Evolutionary conservation across 2,797 vertebrate species (phyloP).

Genomic region (Botia kubotai): DNA sequence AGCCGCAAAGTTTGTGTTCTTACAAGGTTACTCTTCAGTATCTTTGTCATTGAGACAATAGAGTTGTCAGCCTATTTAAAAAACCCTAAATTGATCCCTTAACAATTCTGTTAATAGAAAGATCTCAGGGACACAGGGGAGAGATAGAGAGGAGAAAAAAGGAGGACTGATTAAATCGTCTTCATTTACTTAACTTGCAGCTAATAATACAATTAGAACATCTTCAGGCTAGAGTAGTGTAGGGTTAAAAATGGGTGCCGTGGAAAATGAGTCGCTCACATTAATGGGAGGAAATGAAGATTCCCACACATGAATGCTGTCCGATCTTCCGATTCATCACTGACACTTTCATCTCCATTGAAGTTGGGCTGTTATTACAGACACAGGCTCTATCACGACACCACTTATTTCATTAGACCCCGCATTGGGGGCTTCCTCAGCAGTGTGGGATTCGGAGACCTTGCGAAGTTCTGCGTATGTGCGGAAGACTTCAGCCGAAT

Average conservation of each 20-base stretch:
- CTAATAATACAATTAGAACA: slow-evolving; percentile 87
- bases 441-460: slow-evolving; percentile 58
- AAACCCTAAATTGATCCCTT: slow-evolving; percentile 76
- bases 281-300: slow-evolving; percentile 84
- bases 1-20: slow-evolving; percentile 56
- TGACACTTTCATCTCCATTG: slow-evolving; percentile 68
- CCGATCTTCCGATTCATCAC: slow-evolving; percentile 78
- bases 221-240: slow-evolving; percentile 79
- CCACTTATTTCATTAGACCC: slow-evolving; percentile 47
- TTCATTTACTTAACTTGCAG: slow-evolving; percentile 86
- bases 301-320: slow-evolving; percentile 73
- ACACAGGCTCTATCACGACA: slow-evolving; percentile 47
- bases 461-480: slow-evolving; percentile 56
- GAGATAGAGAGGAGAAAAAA: slow-evolving; percentile 66
- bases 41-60: slow-evolving; percentile 69
- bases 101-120: slow-evolving; percentile 80
- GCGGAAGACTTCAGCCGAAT: slow-evolving; percentile 62
- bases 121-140: slow-evolving; percentile 76
- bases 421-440: slow-evolving; percentile 39
- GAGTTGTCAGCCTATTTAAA: slow-evolving; percentile 75
- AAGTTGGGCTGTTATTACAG: slow-evolving; percentile 67
- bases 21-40: slow-evolving; percentile 69
- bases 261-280: slow-evolving; percentile 80
- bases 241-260: slow-evolving; percentile 83
- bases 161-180: slow-evolving; percentile 82